A percentile compares a stretch with the other conserved stretches of the same genome.
These are phyloP conservation scores for Muschampia staudingeri DNA, from an alignment of 2,888 invertebrate genomes.

Conservation along the genomic window DNA sequence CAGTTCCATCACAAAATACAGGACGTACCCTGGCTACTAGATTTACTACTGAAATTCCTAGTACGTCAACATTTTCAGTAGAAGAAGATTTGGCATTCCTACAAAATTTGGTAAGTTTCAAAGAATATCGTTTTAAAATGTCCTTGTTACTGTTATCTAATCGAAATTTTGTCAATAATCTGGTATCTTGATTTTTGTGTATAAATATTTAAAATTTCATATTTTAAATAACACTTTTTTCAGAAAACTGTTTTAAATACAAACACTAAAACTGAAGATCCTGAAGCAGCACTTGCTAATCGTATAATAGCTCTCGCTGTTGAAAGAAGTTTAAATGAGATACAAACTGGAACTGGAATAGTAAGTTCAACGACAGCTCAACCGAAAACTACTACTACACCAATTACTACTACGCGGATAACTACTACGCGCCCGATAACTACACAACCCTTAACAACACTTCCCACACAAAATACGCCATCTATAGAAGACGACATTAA, in stretches of 20 bases:
- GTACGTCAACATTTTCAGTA: conserved; percentile 87
- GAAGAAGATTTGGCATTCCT: conserved; percentile 92
- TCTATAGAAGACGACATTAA: conserved; percentile 88
- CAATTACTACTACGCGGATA: conserved; percentile 73
- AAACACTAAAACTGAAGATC: conserved; percentile 81
- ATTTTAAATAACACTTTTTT: conserved; percentile 67
- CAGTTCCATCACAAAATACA: conserved; percentile 74
- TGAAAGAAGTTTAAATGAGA: conserved; percentile 87
- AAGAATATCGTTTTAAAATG: not conserved
- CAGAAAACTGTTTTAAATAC: conserved; percentile 88
- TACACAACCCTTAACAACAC: conserved; percentile 73
- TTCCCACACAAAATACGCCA: conserved; percentile 74
- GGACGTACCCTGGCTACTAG: conserved; percentile 71
- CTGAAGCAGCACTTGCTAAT: conserved; percentile 88
- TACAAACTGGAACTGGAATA: conserved; percentile 80
- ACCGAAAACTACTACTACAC: conserved; percentile 69
- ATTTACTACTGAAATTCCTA: conserved; percentile 84
- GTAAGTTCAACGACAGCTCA: conserved; percentile 72
- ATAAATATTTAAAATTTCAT: not conserved
- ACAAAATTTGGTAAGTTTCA: conserved; percentile 91
- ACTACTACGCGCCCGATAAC: conserved; percentile 77
- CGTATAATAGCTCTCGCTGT: conserved; percentile 91
- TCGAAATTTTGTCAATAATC: not conserved
- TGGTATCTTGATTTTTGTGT: not conserved
- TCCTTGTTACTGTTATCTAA: not conserved